Evolutionary conservation across 1,140 invertebrate genomes (phyloP), one percentile per base, ranked within the genome.

Genomic region (Trichonephila clavata): DNA sequence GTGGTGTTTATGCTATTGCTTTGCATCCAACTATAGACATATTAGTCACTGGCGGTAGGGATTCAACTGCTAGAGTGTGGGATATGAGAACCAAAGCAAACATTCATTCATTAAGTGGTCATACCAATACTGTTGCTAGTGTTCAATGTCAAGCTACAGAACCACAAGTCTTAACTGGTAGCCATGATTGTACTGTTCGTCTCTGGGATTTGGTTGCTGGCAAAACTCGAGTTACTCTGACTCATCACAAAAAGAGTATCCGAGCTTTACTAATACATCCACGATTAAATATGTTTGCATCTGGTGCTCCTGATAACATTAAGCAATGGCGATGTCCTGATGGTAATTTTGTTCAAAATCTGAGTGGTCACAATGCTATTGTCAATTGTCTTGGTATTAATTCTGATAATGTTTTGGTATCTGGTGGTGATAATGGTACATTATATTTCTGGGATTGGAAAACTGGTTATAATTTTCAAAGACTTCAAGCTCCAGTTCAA

Each of bases 301-400:
- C 98, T 4, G 99, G 98, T 1, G 99, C 99, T 1, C 98, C 99
- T 0, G 99, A 99, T 95, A 99, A 99, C 95, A 99, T 99, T 90
- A 99, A 99, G 95, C 98, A 99, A 95, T 99, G 99, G 99, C 99
- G 98, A 95, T 99, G 99, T 95, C 99, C 99, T 0, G 98, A 99
- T 95, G 99, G 99, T 4, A 98, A 99, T 95, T 99, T 99, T 95
- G 97, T 99, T 93, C 99, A 99, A 95, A 99, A 99, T 96, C 96
- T 99, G 65, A 97, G 98, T 0, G 99, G 99, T 0, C 99, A 99
- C 95, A 99, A 99, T 96, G 98, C 99, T 0, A 99, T 99, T 94
- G 97, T 99, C 0, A 99, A 99, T 96, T 98, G 98, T 95, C 96
- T 99, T 95, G 98, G 98, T 14, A 97, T 99, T 0, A 99, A 99